These are phyloP conservation scores for Drosophila tanythrix DNA, from an alignment of 2,888 invertebrate genomes.

Conservation along the genomic window DNA sequence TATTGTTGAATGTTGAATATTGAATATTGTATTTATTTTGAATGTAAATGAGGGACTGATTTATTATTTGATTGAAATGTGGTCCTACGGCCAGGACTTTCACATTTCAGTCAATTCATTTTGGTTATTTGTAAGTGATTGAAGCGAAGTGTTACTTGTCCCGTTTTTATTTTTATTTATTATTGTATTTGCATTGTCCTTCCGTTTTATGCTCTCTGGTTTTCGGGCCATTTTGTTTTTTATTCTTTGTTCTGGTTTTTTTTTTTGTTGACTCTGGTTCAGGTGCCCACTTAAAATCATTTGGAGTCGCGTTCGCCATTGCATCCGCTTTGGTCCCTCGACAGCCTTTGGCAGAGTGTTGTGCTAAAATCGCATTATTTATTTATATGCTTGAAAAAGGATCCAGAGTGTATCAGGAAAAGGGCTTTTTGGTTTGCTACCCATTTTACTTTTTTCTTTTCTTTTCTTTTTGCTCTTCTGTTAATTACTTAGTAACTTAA, in stretches of 20 bases:
- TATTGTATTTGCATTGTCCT: conserved; percentile 51
- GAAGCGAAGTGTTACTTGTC: conserved; percentile 48
- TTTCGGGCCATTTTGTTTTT: conserved; percentile 11
- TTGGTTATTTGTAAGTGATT: conserved; percentile 27
- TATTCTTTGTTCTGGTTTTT: conserved; percentile 20
- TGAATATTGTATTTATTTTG: conserved; percentile 1
- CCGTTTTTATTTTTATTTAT: conserved; percentile 55
- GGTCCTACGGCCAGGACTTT: conserved; percentile 21
- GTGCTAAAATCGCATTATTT: conserved; percentile 73
- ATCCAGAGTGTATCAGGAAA: conserved; percentile 19
- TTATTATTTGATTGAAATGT: conserved; percentile 51
- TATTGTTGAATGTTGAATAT: conserved; percentile 3
- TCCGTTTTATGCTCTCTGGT: conserved; percentile 39
- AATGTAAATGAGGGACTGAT: conserved; percentile 47
- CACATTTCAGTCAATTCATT: conserved; percentile 46
- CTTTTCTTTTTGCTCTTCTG: conserved; percentile 9
- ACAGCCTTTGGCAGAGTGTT: conserved; percentile 42
- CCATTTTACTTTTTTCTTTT: background rate
- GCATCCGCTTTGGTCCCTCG: conserved; percentile 51
- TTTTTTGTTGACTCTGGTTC: conserved; percentile 36
- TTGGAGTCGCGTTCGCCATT: conserved; percentile 32
- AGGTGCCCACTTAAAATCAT: conserved; percentile 56
- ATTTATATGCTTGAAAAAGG: conserved; percentile 59
- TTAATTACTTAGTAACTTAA: conserved; percentile 54
- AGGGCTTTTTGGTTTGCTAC: conserved; percentile 32